Percentiles rank a stretch among this genome's conserved stretches.
Evolutionary conservation across 2,113 vertebrate species (phyloP).

Genomic region (Eclectus roratus): DNA sequence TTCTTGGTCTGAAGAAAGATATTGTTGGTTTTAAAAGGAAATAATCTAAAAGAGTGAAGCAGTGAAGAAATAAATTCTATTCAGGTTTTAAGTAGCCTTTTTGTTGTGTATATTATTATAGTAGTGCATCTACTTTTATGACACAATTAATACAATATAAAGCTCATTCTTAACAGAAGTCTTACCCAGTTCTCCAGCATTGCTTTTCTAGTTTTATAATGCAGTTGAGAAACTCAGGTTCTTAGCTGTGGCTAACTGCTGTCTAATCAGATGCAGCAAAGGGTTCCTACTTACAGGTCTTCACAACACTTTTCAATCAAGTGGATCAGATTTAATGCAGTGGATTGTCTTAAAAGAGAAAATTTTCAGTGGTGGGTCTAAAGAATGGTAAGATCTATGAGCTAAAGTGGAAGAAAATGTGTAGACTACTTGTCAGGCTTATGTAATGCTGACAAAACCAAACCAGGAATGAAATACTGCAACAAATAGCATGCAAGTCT

Average conservation of each 20-base stretch:
- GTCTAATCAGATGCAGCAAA: not conserved
- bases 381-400: not conserved
- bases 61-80: not conserved
- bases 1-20: not conserved
- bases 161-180: not conserved
- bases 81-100: not conserved
- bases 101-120: not conserved
- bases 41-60: not conserved
- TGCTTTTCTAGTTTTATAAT: not conserved
- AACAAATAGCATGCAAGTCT: not conserved
- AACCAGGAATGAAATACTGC: not conserved
- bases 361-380: not conserved
- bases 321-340: not conserved
- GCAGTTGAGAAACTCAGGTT: not conserved
- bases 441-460: not conserved
- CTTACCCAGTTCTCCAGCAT: not conserved
- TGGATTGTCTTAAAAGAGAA: not conserved
- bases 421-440: not conserved
- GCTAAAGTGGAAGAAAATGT: not conserved
- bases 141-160: not conserved
- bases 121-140: not conserved
- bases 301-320: not conserved
- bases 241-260: not conserved
- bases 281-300: not conserved
- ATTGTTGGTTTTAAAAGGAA: not conserved